Evolutionary conservation across 2,113 vertebrate genomes (phyloP).

Genomic region (Pardalotus punctatus): DNA sequence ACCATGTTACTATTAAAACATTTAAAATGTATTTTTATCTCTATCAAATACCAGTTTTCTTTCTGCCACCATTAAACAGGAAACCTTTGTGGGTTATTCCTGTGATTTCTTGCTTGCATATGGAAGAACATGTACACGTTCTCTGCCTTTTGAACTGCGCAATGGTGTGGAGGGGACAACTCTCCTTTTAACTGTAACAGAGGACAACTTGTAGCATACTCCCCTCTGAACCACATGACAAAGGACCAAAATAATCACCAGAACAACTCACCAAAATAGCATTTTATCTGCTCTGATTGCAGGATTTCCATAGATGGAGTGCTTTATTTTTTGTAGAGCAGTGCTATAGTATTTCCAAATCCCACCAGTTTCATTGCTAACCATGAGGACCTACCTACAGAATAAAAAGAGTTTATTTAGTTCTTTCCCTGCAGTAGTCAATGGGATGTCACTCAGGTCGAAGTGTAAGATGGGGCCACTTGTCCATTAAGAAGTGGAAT

Average conservation of each 20-base stretch:
- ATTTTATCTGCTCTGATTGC: background rate
- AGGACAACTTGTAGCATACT: background rate
- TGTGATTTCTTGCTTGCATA: background rate
- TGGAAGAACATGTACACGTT: background rate
- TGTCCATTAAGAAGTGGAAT: conserved; percentile 53
- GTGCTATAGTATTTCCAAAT: background rate
- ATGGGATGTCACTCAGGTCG: conserved; percentile 15
- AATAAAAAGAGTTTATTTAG: conserved; percentile 18
- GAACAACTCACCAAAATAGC: background rate
- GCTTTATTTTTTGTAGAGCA: background rate
- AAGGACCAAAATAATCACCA: background rate
- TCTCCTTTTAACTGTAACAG: background rate
- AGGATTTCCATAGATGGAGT: background rate
- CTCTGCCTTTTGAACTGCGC: background rate
- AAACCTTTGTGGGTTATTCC: background rate
- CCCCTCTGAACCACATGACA: background rate
- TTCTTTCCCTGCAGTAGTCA: background rate
- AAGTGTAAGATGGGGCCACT: conserved; percentile 54
- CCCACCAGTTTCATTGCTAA: background rate
- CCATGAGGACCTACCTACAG: background rate
- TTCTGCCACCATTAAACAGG: background rate
- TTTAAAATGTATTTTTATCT: background rate
- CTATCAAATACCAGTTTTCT: background rate
- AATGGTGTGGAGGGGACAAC: background rate
- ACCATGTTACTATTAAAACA: background rate